Evolutionary conservation across 2,888 invertebrate genomes (phyloP), one percentile per base, ranked within the genome.

Genomic region (Leptarthrus brevirostris): DNA sequence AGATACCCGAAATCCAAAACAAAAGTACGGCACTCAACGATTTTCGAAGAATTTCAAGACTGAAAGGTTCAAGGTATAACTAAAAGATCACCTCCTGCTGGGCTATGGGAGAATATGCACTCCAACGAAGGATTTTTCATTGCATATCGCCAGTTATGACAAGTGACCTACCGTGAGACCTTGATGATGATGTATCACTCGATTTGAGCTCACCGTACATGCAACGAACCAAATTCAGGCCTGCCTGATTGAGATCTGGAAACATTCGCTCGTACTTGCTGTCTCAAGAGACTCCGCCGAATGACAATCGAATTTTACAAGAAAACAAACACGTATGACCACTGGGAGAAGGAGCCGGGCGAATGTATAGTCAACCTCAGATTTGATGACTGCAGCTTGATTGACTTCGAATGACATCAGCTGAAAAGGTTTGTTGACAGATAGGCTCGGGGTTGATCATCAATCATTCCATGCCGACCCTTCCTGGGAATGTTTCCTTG

Each of bases 181-280:
- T 76, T 78, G 78, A 78, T 78, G 77, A 78, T 77, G 78, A 78
- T 78, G 78, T 77, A 78, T 78, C 78, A 78, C 78, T 76, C 24
- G 53, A 3, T 22, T 49, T 8, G 22, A 18, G 12, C 24, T 26
- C 40, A 40, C n/a, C n/a, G 10, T 52, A 1, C 12, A n/a, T n/a
- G n/a, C n/a, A n/a, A n/a, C n/a, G 3, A 52, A 16, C 12, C 20
- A 20, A 1, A 52, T 20, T 0, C 22, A 20, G 52, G 18, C n/a
- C 40, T 40, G 40, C 3, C n/a, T 30, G 30, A 52, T 52, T 16
- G 52, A n/a, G n/a, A n/a, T n/a, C 10, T 52, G 30, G 30, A 26
- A 26, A 12, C 18, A 26, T 52, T 26, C 16, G 69, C 18, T 30
- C 12, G 12, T 49, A 20, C 8, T 22, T 24, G 24, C 12, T 54